phyloP scores from a whole-genome alignment of 2,113 vertebrate genomes.

The Orthonyx spaldingii region DNA sequence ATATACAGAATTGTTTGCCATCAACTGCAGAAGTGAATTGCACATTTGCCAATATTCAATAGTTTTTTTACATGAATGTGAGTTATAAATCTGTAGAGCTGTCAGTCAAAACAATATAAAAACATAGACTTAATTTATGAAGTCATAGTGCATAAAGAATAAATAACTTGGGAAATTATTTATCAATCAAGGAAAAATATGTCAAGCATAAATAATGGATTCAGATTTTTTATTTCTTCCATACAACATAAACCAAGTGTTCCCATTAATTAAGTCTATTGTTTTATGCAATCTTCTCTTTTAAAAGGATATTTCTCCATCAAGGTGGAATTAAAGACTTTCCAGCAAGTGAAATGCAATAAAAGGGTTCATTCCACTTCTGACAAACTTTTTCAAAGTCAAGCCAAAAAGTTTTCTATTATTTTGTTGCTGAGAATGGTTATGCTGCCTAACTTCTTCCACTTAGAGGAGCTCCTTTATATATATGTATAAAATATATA shows the following conservation, averaged over 20 bases:
- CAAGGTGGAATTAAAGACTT: neutral
- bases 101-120: neutral
- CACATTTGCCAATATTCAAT: neutral
- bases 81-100: neutral
- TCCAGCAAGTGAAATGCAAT: neutral
- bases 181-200: neutral
- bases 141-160: neutral
- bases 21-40: neutral
- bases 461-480: neutral
- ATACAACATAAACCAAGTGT: neutral
- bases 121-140: neutral
- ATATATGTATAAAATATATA: neutral
- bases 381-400: neutral
- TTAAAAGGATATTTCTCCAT: neutral
- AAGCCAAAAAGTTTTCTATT: neutral
- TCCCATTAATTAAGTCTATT: neutral
- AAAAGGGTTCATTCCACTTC: neutral
- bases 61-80: neutral
- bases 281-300: neutral
- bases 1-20: neutral
- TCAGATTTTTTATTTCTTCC: neutral
- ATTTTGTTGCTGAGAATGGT: neutral
- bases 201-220: neutral
- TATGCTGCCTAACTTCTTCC: neutral
- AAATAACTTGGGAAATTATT: neutral